Conservation (phyloP, 2,888 invertebrate species). For the Tipula vernalis region DNA sequence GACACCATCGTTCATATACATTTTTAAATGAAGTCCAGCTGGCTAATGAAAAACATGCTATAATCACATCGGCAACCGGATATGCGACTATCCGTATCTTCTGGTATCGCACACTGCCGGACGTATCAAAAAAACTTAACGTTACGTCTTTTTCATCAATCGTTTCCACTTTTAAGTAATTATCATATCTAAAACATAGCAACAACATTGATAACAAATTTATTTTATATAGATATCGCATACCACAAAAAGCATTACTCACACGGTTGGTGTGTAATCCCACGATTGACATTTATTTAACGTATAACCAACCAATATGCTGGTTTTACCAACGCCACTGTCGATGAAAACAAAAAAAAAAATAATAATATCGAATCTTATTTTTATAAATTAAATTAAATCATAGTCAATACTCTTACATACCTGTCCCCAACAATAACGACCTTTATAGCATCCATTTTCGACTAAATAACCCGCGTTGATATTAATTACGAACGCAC, state of each 20-base stretch:
- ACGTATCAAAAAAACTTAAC: background rate
- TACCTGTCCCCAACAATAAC: background rate
- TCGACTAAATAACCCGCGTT: background rate
- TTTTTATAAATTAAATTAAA: background rate
- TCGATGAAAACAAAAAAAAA: background rate
- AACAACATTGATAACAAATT: background rate
- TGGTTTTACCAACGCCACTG: background rate
- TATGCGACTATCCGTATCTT: background rate
- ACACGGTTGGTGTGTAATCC: background rate
- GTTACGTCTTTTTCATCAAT: background rate
- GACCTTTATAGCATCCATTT: background rate
- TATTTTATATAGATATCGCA: background rate
- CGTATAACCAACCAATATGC: background rate
- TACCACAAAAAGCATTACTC: background rate
- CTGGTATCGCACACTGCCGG: background rate
- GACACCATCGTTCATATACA: background rate
- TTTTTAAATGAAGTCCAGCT: background rate
- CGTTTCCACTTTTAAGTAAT: background rate
- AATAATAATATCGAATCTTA: background rate
- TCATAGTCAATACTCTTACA: background rate
- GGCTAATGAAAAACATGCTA: background rate
- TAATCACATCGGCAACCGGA: background rate
- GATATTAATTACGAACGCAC: background rate
- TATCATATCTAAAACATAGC: background rate
- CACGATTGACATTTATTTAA: background rate